phyloP scores from a whole-genome alignment of 2,797 vertebrate species.

The Intellagama lesueurii region DNA sequence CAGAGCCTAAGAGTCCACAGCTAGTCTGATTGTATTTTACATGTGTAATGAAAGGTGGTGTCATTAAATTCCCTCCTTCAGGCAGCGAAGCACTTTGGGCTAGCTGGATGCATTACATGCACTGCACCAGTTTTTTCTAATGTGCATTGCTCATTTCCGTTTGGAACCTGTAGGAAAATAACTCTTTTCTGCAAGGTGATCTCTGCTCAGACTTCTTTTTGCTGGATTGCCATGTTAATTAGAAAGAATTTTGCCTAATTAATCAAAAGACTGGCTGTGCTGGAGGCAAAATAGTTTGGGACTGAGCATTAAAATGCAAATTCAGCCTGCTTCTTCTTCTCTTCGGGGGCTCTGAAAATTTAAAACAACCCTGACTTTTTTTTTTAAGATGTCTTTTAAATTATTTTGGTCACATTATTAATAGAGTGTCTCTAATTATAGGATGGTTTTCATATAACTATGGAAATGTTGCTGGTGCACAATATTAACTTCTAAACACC shows the following conservation, averaged over 20 bases:
- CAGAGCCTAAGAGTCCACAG: neutral
- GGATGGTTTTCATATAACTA: slow-evolving; percentile 61
- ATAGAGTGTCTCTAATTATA: slow-evolving; percentile 63
- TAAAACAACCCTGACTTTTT: slow-evolving; percentile 63
- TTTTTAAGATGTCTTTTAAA: slow-evolving; percentile 57
- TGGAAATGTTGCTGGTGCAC: slow-evolving; percentile 48
- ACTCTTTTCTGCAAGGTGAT: slow-evolving; percentile 39
- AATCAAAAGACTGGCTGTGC: slow-evolving; percentile 47
- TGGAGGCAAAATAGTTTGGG: slow-evolving; percentile 22
- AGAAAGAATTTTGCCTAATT: slow-evolving; percentile 40
- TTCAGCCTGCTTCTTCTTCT: slow-evolving; percentile 42
- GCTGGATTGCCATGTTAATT: slow-evolving; percentile 43
- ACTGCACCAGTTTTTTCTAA: neutral
- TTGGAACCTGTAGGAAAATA: neutral
- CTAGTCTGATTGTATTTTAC: neutral
- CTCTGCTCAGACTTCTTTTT: slow-evolving; percentile 30
- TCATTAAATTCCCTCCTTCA: neutral
- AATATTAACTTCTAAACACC: slow-evolving; percentile 38
- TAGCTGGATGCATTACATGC: neutral
- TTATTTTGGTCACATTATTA: slow-evolving; percentile 68
- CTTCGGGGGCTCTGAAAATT: slow-evolving; percentile 55
- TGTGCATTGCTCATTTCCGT: neutral
- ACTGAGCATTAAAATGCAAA: slow-evolving; percentile 56
- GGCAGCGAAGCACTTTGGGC: neutral
- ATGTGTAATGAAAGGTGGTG: neutral